Base-by-base conservation (phyloP, 1,140 invertebrate genomes). In the Hycleus cichorii region DNA sequence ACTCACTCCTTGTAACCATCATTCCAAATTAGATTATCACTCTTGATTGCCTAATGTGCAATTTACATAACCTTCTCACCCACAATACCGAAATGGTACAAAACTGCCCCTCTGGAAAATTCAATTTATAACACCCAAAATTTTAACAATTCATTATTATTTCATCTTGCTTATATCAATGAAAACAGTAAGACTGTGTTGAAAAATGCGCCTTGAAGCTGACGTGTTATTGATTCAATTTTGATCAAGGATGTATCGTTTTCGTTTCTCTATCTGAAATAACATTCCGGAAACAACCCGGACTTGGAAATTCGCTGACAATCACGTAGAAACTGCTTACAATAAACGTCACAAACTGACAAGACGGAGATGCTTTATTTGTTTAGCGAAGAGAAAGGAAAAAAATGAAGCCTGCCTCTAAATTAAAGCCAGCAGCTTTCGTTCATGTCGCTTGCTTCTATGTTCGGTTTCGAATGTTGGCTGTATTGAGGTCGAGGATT, bases 321-420 rank as follows among this genome's bases (percentile, higher is more conserved):
- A 53, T 53, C 51, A 53, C 51, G 51, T 53, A 53, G 51, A 53
- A 53, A 53, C 51, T 53, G 51, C 51, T 53, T 53, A 53, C 51
- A 53, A 53, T 53, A 53, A 53, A 53, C 51, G 51, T 53, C 51
- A 53, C 51, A 53, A 53, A 53, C 51, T 45, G 51, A 53, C 51
- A 45, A 53, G 51, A 42, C 51, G 45, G 51, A 53, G 51, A 53
- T 53, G 51, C 51, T 53, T 53, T 53, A 53, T 53, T 53, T 53
- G 51, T 53, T 53, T 53, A 53, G 51, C 7, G 32, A 18, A 18
- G 18, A 32, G 32, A 32, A 7, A 7, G 51, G 45, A 53, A 53
- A 53, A 53, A 53, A 46, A 53, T 45, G 51, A 53, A 53, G 46
- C 51, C 45, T 45, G 51, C 44, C 51, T 53, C 40, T 32, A 53